Base-by-base conservation (phyloP, 2,888 invertebrate genomes). In the Lumbricus terrestris region DNA sequence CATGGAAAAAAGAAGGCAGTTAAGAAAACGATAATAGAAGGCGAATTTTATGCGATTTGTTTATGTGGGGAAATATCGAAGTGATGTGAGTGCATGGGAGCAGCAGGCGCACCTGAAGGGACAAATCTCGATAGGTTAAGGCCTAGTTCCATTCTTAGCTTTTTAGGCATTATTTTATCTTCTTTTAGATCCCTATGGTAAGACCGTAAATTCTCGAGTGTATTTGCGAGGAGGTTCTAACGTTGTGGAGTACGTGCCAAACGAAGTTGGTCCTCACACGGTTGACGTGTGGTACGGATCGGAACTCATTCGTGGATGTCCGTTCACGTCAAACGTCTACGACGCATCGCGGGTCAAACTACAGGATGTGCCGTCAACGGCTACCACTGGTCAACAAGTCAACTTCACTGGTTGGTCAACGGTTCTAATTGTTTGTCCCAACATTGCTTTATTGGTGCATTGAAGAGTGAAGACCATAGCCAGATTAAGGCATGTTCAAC, bases 221-320 rank as follows among this genome's bases (percentile, higher is more conserved):
- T 96, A 96, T 97, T 97, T 18, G 96, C 42, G 88, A 85, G 91
- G 91, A 20, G 82, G 82, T n/a, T 40, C 29, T 20, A 91, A 89
- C 90, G 38, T 88, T 33, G 82, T 92, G 4, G 91, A 96, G 40
- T 98, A 98, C 94, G 96, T 97, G 0, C 98, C 98, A 0, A 96
- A 96, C 91, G 97, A 97, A 93, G 98, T 98, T 34, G 99, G 98
- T 93, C 92, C 93, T 92, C 98, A 99, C 95, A 96, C 98, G 92
- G 97, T 99, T 93, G 98, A 98, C 95, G 98, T 98, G 35, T 97
- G 97, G 94, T 98, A 98, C 95, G 98, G 98, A 95, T 97, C 97
- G 88, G 90, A 97, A 92, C 97, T 97, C 90, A 97, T 98, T 6
- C 97, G 97, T 91, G 98, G 98, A 1, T 98, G 98, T 35, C 98